These are phyloP conservation scores for Lucilia sericata DNA, from an alignment of 1,140 invertebrate genomes.

Conservation along the genomic window DNA sequence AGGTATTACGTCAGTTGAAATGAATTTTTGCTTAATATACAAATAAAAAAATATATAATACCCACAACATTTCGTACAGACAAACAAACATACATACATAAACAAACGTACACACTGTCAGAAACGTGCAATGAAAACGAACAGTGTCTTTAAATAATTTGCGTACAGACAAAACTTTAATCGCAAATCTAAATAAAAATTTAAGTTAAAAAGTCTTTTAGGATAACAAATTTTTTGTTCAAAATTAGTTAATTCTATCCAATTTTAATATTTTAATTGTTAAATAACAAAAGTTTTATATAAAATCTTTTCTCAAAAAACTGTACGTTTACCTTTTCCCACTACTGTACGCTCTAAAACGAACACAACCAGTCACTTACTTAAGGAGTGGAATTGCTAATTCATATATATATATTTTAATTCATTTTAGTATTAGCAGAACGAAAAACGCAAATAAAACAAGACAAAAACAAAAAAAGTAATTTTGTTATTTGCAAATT, in stretches of 20 bases:
- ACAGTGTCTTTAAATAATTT: background rate
- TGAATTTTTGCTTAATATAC: conserved; percentile 38
- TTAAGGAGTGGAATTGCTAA: conserved; percentile 1
- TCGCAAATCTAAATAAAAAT: no score
- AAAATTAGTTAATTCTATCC: no score
- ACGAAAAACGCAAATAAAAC: no score
- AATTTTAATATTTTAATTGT: no score
- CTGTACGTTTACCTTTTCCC: no score
- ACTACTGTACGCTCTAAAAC: no score
- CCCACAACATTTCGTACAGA: background rate
- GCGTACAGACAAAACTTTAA: no score
- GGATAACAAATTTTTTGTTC: no score
- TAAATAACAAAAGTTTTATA: no score
- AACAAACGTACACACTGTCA: background rate
- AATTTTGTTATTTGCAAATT: background rate
- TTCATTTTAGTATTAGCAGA: background rate
- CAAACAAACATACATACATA: background rate
- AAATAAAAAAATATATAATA: background rate
- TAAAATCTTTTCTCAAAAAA: no score
- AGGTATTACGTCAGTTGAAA: conserved; percentile 48
- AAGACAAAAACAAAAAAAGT: background rate
- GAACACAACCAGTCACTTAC: background rate
- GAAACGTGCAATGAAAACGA: background rate
- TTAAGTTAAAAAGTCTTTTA: no score
- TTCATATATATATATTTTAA: background rate